Percentiles rank a stretch among this genome's conserved stretches.
phyloP scores from a whole-genome alignment of 2,113 vertebrate species.

The Pachypanchax playfairii region DNA sequence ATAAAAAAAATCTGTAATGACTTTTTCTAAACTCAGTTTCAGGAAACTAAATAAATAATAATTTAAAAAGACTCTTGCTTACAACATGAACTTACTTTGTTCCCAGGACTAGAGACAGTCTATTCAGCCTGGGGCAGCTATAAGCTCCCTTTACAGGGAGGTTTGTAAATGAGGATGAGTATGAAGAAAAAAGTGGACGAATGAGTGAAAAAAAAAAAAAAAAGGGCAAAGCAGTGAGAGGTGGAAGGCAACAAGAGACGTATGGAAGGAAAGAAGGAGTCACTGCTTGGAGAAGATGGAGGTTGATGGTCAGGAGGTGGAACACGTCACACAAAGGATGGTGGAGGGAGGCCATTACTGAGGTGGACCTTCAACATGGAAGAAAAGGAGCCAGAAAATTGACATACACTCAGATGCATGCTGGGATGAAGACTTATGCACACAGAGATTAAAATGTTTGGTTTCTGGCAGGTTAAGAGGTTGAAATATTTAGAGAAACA shows the following conservation, averaged over 20 bases:
- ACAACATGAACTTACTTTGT: conserved; percentile 60
- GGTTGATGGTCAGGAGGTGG: conserved; percentile 59
- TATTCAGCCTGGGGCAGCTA: conserved; percentile 46
- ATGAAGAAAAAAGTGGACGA: conserved; percentile 30
- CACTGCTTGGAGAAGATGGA: conserved; percentile 53
- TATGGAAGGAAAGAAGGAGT: conserved; percentile 45
- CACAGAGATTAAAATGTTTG: conserved; percentile 19
- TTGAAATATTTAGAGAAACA: conserved; percentile 2
- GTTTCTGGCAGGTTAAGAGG: neutral
- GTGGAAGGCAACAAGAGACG: conserved; percentile 47
- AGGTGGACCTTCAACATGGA: conserved; percentile 73
- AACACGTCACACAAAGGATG: conserved; percentile 61
- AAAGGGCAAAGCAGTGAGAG: conserved; percentile 37
- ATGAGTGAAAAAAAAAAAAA: conserved; percentile 15
- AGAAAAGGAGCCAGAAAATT: conserved; percentile 61
- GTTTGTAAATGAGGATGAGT: conserved; percentile 23
- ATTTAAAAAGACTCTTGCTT: neutral
- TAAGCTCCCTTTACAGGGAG: conserved; percentile 42
- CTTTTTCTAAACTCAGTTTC: neutral
- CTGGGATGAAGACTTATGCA: conserved; percentile 49
- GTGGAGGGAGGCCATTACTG: conserved; percentile 69
- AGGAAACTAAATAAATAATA: too few relatives aligned
- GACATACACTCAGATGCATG: conserved; percentile 70
- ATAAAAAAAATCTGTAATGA: neutral
- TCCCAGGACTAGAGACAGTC: conserved; percentile 45